A percentile compares a stretch with the other conserved stretches of the same genome.
These are phyloP conservation scores for Eutrigla gurnardus DNA, from an alignment of 2,797 vertebrate species.

Conservation along the genomic window DNA sequence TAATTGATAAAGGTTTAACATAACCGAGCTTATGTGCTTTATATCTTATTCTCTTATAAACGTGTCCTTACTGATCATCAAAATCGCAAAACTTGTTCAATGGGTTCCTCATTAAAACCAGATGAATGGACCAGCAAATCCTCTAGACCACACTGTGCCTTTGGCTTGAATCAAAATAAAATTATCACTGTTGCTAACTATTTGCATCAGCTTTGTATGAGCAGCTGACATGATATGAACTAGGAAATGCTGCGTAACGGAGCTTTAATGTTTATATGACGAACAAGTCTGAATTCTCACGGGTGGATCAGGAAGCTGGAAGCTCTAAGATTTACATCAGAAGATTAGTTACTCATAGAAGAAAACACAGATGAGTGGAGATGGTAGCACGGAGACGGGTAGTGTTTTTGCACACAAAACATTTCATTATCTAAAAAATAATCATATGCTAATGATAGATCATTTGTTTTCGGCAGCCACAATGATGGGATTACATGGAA, in stretches of 20 bases:
- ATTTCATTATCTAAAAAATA: constrained; percentile 36
- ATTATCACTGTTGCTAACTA: constrained; percentile 22
- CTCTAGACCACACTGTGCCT: background rate
- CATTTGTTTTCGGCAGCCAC: constrained; percentile 20
- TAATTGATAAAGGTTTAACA: background rate
- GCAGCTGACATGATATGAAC: constrained; percentile 29
- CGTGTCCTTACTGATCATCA: background rate
- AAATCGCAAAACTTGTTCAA: background rate
- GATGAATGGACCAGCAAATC: background rate
- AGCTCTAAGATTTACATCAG: constrained; percentile 11
- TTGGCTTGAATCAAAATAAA: constrained; percentile 16
- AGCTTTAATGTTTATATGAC: constrained; percentile 32
- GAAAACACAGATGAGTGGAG: constrained; percentile 23
- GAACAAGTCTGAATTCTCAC: constrained; percentile 16
- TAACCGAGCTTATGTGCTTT: background rate
- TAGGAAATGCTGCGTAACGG: constrained; percentile 19
- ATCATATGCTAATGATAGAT: constrained; percentile 42
- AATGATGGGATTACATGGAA: constrained; percentile 19
- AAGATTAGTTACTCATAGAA: constrained; percentile 21
- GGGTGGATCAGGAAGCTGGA: constrained; percentile 10
- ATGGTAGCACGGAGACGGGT: background rate
- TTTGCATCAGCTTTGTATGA: constrained; percentile 49
- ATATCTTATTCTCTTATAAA: no score
- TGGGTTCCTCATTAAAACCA: background rate
- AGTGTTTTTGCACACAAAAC: constrained; percentile 13